phyloP scores from a whole-genome alignment of 2,113 vertebrate species.

The Rhabdomys dilectus region DNA sequence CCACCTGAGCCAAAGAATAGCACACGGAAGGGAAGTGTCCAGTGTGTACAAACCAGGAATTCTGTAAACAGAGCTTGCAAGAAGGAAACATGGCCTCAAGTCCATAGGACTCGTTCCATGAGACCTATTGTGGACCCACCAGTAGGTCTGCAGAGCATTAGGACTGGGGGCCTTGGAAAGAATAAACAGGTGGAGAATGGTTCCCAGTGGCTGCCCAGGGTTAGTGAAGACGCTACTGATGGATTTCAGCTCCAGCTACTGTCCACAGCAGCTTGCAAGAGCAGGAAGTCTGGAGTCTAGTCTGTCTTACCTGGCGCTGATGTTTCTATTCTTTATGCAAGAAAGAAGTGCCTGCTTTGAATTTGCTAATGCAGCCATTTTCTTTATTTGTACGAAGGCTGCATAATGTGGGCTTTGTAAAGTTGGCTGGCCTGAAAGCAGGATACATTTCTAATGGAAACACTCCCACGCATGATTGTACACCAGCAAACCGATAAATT shows the following conservation, averaged over 20 bases:
- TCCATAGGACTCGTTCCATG: fast-evolving
- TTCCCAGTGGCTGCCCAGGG: neutral
- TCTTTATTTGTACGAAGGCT: slow-evolving; percentile 67
- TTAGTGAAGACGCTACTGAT: neutral
- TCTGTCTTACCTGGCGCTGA: neutral
- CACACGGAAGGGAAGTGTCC: neutral
- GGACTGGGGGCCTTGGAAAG: neutral
- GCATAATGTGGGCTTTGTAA: slow-evolving; percentile 75
- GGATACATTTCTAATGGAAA: slow-evolving; percentile 84
- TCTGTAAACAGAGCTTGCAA: neutral
- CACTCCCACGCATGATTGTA: slow-evolving; percentile 76
- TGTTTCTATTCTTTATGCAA: slow-evolving; percentile 60
- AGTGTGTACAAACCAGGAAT: neutral
- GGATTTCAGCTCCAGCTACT: neutral
- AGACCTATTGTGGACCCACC: neutral
- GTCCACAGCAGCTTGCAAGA: neutral
- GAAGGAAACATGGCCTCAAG: no score
- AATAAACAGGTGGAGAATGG: neutral
- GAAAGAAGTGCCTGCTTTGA: slow-evolving; percentile 59
- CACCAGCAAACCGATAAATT: slow-evolving; percentile 86
- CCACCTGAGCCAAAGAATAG: neutral
- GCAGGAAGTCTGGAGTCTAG: fast-evolving
- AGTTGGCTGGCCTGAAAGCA: slow-evolving; percentile 61
- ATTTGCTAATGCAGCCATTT: slow-evolving; percentile 77
- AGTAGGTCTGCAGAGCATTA: no score